Evolutionary conservation across 2,888 invertebrate genomes (phyloP), one percentile per base, ranked within the genome.

Genomic region (Flexamia atlantica): DNA sequence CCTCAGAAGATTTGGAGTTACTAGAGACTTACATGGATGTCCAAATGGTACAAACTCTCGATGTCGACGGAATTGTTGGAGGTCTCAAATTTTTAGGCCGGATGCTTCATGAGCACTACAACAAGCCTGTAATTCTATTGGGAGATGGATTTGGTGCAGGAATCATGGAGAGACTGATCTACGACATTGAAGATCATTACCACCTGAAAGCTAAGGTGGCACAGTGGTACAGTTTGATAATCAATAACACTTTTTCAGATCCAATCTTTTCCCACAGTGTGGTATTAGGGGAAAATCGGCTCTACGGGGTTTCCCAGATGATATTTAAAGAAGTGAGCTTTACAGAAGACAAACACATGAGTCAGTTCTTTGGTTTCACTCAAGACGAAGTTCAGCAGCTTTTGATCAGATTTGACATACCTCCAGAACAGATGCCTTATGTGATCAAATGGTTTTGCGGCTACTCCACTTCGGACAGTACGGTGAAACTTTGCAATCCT

Each of bases 161-260:
- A 40, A 36, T 72, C 10, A 72, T 72, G 72, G 72, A 72, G 42
- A 72, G 72, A 72, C 23, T 72, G 4, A 10, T 72, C n/a, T 30
- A 72, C 12, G 72, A 72, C 42, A 42, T 40, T 72, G 32, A 40
- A 40, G 42, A 72, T 20, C 36, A 32, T 32, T n/a, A 23, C 20
- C 42, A 72, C 42, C 14, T 72, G 23, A 72, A 1, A n/a, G 23
- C 72, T 23, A 20, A 32, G 42, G 42, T 23, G 23, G 72, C 20
- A 32, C 28, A 72, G 12, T 72, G 42, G 36, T 72, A 72, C 42
- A 40, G 23, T 12, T 17, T 42, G 12, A 40, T 72, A 23, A 40
- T 40, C 23, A 72, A 72, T 4, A 20, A 17, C 32, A 72, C 40
- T 7, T 25, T 40, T 7, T 32, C 23, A 7, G 20, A 42, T 17